phyloP scores from a whole-genome alignment of 30 jellyfish, hydroid and myxozoan species.

The Hydractinia symbiolongicarpus region DNA sequence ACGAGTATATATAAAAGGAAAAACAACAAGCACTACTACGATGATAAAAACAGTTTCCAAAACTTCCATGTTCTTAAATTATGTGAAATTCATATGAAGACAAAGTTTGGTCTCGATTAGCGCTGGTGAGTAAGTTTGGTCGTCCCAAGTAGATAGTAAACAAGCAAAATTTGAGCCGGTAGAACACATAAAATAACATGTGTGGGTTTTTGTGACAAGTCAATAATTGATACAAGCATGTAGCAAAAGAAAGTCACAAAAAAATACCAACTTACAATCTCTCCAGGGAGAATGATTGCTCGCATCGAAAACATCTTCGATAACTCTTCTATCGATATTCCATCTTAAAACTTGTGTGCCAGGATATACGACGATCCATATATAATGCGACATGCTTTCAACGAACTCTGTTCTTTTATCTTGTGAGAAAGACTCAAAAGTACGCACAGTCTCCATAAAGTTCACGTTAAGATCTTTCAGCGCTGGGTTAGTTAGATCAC shows the following conservation, averaged over 20 bases:
- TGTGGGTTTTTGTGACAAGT: no score
- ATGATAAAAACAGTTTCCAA: no score
- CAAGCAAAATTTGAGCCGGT: no score
- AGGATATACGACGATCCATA: constrained; percentile 92
- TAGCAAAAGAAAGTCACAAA: not conserved
- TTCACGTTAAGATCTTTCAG: constrained; percentile 42
- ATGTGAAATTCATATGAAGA: no score
- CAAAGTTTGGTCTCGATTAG: no score
- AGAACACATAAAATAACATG: no score
- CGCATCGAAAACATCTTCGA: constrained; percentile 60
- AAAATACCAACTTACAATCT: constrained; percentile 52
- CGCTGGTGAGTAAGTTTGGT: no score
- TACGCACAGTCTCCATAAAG: constrained; percentile 65
- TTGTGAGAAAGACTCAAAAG: constrained; percentile 21
- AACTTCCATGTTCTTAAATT: no score
- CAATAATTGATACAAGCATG: no score
- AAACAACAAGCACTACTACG: no score
- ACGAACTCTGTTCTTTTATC: not conserved
- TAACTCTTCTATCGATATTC: constrained; percentile 66
- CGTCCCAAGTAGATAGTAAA: no score
- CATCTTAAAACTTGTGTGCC: constrained; percentile 79
- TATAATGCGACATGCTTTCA: constrained; percentile 29
- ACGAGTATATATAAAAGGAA: no score
- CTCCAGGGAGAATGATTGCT: constrained; percentile 42
- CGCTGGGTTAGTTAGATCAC: constrained; percentile 42